These are phyloP conservation scores for Daboia siamensis DNA, from an alignment of 2,113 vertebrate species.

Conservation along the genomic window DNA sequence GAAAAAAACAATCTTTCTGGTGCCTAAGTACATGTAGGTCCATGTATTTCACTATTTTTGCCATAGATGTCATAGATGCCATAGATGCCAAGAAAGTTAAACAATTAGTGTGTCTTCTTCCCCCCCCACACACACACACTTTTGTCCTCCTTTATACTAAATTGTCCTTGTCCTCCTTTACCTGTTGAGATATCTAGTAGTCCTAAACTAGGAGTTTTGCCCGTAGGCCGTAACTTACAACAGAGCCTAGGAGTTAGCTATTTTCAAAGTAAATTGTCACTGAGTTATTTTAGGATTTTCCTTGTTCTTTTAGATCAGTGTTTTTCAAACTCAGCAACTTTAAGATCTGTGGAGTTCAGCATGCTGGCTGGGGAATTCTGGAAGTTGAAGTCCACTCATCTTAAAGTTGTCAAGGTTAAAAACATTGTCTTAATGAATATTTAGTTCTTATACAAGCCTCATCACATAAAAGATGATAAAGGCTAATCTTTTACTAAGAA, in stretches of 20 bases:
- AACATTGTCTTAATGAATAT: background rate
- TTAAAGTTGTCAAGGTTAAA: background rate
- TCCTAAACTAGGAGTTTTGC: background rate
- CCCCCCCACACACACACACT: background rate
- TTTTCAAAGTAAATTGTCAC: background rate
- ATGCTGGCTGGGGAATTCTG: background rate
- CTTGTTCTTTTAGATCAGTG: background rate
- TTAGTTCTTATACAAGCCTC: background rate
- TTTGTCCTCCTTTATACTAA: background rate
- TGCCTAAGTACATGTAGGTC: background rate
- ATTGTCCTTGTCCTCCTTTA: background rate
- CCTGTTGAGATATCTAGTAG: background rate
- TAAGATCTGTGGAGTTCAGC: background rate
- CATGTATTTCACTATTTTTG: background rate
- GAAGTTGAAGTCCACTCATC: background rate
- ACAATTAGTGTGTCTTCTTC: background rate
- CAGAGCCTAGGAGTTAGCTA: background rate
- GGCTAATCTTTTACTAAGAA: background rate
- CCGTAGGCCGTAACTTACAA: background rate
- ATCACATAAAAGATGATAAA: background rate
- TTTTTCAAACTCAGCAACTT: background rate
- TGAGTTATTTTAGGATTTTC: background rate
- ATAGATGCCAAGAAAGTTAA: background rate
- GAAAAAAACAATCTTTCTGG: background rate
- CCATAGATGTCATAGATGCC: background rate